Percentiles rank a stretch among this genome's conserved stretches.
Evolutionary conservation across 1,140 invertebrate species (phyloP).

Genomic region (Idris sp.): DNA sequence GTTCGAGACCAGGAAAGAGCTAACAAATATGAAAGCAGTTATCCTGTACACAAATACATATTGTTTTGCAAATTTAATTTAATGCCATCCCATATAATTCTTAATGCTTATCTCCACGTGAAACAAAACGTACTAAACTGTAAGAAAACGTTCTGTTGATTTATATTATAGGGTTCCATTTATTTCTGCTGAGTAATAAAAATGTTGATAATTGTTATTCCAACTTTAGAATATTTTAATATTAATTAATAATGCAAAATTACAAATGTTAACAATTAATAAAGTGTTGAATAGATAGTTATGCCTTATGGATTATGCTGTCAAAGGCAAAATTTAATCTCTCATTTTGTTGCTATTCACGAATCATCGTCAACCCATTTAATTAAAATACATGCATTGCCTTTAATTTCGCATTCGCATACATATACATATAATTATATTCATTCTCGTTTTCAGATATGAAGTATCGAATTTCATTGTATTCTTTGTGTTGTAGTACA

Average conservation of each 20-base stretch:
- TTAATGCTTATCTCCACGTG: conserved; percentile 42
- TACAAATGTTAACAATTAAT: no score
- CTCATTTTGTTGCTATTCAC: neutral
- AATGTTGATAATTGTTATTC: no score
- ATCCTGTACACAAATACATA: conserved; percentile 51
- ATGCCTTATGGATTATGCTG: no score
- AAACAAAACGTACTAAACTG: conserved; percentile 19
- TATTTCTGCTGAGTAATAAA: no score
- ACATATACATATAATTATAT: conserved; percentile 28
- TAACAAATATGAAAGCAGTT: conserved; percentile 50
- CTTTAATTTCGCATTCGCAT: conserved; percentile 7
- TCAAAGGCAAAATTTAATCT: no score
- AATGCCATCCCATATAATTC: conserved; percentile 28
- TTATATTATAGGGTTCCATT: no score
- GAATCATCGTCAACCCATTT: no score
- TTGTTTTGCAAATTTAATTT: conserved; percentile 55
- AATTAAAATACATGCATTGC: neutral
- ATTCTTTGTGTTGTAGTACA: conserved; percentile 1
- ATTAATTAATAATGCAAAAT: no score
- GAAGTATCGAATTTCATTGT: conserved; percentile 38
- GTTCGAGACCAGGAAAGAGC: conserved; percentile 31
- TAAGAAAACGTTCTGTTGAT: no score
- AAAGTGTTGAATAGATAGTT: no score
- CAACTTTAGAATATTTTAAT: no score
- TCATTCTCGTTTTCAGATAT: conserved; percentile 16